Evolutionary conservation across 2,113 vertebrate species (phyloP), one percentile per base, ranked within the genome.

Genomic region (Perca fluviatilis): DNA sequence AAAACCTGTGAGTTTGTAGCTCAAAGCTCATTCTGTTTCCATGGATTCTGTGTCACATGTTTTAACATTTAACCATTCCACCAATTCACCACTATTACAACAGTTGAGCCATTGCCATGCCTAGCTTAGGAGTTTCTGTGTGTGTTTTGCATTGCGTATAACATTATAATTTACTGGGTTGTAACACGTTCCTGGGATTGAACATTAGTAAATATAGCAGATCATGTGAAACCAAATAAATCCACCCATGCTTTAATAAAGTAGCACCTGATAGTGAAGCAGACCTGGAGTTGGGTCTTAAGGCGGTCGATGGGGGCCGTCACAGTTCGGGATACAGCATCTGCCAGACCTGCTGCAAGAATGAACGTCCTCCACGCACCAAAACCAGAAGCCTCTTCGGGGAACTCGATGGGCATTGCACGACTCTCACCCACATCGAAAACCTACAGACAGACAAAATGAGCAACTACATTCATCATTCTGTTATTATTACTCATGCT

Each of bases 361-460:
- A 94, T 91, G 33, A 95, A 95, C 8, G 85, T 90, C 72, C 80
- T 90, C 93, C 94, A 93, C 1, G 64, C 86, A 3, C 91, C 90
- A 6, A 90, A 87, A 14, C 89, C 89, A 5, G 92, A 90, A 9
- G 79, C 88, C 61, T 90, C 88, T 0, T 93, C 92, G 0, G 94
- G 89, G 60, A 95, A 90, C 14, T 95, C 94, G 1, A 95, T 80
- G 49, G 94, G 89, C 89, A 95, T 88, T 1, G 93, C 78, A 8
- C 93, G 90, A 21, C 94, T 95, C 86, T 96, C 95, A 3, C 95
- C 95, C 5, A 96, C 94, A 53, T 96, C 94, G 49, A 95, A 95
- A 62, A 95, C 93, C 95, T 95, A 21, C 65, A 67, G 27, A 47
- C 10, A 11, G n/a, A 0, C 43, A 16, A 63, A n/a, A 46, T 10